These are phyloP conservation scores for Pygocentrus nattereri DNA, from an alignment of 2,797 vertebrate species.

Conservation along the genomic window DNA sequence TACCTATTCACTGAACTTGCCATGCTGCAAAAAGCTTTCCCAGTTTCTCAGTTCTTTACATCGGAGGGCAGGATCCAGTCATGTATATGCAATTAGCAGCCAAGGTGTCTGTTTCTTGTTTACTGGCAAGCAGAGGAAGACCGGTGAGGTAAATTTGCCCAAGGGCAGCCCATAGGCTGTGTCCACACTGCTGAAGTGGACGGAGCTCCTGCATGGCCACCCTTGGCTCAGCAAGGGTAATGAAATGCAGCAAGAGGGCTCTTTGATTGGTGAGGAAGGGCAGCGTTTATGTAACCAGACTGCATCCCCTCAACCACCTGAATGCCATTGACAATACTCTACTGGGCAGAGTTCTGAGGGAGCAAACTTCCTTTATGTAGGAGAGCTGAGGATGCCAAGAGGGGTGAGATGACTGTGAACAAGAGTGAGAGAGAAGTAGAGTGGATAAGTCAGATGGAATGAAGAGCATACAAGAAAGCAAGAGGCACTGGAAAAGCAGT, in stretches of 20 bases:
- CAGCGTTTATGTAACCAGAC: constrained; percentile 16
- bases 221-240: neutral
- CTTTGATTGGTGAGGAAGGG: constrained; percentile 37
- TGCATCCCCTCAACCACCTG: constrained; percentile 29
- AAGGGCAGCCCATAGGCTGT: constrained; percentile 38
- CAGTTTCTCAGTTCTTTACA: neutral
- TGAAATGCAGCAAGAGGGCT: neutral
- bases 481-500: neutral
- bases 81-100: neutral
- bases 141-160: constrained; percentile 37
- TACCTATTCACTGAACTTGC: too few species aligned
- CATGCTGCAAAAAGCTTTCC: too few species aligned
- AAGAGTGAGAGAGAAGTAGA: constrained; percentile 1
- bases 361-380: constrained; percentile 20
- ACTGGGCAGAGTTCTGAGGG: constrained; percentile 30
- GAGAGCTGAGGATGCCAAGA: constrained; percentile 4
- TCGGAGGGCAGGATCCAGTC: neutral
- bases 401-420: neutral
- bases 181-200: constrained; percentile 14
- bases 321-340: constrained; percentile 26
- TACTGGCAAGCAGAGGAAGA: constrained; percentile 7
- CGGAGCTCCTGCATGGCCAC: constrained; percentile 1
- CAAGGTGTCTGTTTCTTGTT: constrained; percentile 20
- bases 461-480: neutral
- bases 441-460: constrained; percentile 9